Conservation (phyloP, 2,888 invertebrate species). For the Leucozona laternaria region DNA sequence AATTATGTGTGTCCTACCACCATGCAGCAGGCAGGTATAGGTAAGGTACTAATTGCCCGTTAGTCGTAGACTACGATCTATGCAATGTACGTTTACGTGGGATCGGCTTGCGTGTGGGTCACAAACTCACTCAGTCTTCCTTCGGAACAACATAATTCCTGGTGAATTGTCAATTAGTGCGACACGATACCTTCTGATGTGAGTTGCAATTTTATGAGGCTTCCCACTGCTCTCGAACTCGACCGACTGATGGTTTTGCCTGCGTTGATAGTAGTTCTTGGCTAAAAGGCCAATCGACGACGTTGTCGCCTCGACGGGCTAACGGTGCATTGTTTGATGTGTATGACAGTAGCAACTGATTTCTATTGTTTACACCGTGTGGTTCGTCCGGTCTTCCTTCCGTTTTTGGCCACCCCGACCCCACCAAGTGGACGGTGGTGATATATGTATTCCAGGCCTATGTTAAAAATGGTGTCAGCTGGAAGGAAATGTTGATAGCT, state of each 20-base stretch:
- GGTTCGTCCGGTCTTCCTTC: slow-evolving; percentile 74
- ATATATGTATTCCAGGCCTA: slow-evolving; percentile 51
- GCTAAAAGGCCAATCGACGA: slow-evolving; percentile 28
- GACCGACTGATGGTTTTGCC: slow-evolving; percentile 26
- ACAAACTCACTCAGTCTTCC: slow-evolving; percentile 20
- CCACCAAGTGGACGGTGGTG: neutral
- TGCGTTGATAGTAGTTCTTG: slow-evolving; percentile 17
- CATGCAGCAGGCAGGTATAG: slow-evolving; percentile 13
- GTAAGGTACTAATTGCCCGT: slow-evolving; percentile 66
- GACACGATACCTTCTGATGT: slow-evolving; percentile 51
- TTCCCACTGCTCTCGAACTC: slow-evolving; percentile 19
- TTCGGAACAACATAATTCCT: slow-evolving; percentile 58
- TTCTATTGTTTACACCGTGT: slow-evolving; percentile 74
- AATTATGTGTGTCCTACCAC: slow-evolving; percentile 35
- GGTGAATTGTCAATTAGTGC: slow-evolving; percentile 67
- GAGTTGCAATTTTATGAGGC: slow-evolving; percentile 63
- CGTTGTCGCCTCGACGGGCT: slow-evolving; percentile 34
- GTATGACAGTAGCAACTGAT: slow-evolving; percentile 58
- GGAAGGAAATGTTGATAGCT: slow-evolving; percentile 68
- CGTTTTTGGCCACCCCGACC: slow-evolving; percentile 70
- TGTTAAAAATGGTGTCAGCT: slow-evolving; percentile 69
- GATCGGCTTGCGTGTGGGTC: slow-evolving; percentile 43
- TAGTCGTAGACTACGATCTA: slow-evolving; percentile 47
- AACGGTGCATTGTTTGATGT: slow-evolving; percentile 55
- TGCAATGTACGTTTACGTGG: slow-evolving; percentile 17